A percentile compares a stretch with the other conserved stretches of the same genome.
phyloP scores from a whole-genome alignment of 2,888 invertebrate genomes.

The Temnothorax unifasciatus region DNA sequence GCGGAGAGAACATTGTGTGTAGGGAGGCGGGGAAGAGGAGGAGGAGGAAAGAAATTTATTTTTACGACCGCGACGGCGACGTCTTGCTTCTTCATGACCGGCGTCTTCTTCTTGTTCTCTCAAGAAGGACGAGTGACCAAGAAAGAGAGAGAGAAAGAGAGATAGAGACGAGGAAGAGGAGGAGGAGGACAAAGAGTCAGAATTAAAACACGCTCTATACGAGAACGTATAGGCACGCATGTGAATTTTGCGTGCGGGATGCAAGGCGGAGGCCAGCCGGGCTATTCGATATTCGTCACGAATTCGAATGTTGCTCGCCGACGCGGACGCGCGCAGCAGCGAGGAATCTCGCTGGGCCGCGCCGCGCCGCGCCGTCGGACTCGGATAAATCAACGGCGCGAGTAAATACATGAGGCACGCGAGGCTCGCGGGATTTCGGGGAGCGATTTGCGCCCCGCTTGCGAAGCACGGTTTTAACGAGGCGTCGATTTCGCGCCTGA shows the following conservation, averaged over 20 bases:
- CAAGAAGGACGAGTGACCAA: slow-evolving; percentile 19
- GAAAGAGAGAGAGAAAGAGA: neutral
- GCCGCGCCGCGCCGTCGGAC: too few relatives aligned
- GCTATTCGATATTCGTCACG: slow-evolving; percentile 68
- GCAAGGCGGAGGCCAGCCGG: slow-evolving; percentile 61
- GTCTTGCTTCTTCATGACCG: slow-evolving; percentile 68
- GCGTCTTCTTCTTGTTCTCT: slow-evolving; percentile 60
- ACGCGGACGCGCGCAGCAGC: slow-evolving; percentile 26
- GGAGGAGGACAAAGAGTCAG: slow-evolving; percentile 51
- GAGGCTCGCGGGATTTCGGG: neutral
- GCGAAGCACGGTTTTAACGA: neutral
- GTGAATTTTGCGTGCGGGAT: slow-evolving; percentile 56
- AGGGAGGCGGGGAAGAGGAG: slow-evolving; percentile 7
- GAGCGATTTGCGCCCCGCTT: neutral
- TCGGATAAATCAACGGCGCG: slow-evolving; percentile 48
- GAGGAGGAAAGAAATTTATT: slow-evolving; percentile 74
- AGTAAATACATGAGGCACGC: slow-evolving; percentile 11
- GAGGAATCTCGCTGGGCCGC: slow-evolving; percentile 7
- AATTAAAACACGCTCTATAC: slow-evolving; percentile 63
- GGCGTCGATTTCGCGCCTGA: neutral
- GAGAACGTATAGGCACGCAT: slow-evolving; percentile 45
- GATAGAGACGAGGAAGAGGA: too few relatives aligned
- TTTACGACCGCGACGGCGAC: slow-evolving; percentile 74
- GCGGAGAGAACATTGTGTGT: slow-evolving; percentile 32
- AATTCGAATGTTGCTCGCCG: slow-evolving; percentile 15